A percentile compares a stretch with the other conserved stretches of the same genome.
These are phyloP conservation scores for Entomyzon cyanotis DNA, from an alignment of 2,113 vertebrate genomes.

Conservation along the genomic window DNA sequence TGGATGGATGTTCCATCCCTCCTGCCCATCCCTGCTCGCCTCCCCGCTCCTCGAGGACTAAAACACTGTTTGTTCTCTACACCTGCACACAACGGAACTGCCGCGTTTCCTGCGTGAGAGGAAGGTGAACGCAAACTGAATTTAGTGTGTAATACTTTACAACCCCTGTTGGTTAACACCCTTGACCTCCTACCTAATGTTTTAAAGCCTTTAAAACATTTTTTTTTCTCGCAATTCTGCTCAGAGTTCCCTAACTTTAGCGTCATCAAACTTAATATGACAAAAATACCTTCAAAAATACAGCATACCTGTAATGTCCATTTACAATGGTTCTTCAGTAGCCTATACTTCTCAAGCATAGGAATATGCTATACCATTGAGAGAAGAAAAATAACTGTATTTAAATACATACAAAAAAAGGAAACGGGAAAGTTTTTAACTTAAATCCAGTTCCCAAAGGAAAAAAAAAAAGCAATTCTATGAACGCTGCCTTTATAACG, in stretches of 20 bases:
- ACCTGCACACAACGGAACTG: constrained; percentile 65
- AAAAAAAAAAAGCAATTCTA: constrained; percentile 86
- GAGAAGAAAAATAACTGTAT: constrained; percentile 87
- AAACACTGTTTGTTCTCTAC: constrained; percentile 54
- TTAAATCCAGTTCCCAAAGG: constrained; percentile 92
- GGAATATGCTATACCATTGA: constrained; percentile 91
- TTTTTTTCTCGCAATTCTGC: constrained; percentile 83
- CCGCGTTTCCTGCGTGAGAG: constrained; percentile 80
- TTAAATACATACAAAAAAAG: constrained; percentile 96
- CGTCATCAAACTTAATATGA: constrained; percentile 93
- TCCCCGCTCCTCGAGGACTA: constrained; percentile 32
- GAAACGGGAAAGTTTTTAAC: constrained; percentile 97
- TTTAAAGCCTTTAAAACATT: constrained; percentile 89
- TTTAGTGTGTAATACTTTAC: constrained; percentile 84
- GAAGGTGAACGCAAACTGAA: constrained; percentile 84
- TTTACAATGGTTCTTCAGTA: constrained; percentile 96
- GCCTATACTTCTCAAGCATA: constrained; percentile 92
- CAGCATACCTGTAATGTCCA: constrained; percentile 96
- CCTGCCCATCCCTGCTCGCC: constrained; percentile 19
- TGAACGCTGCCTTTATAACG: constrained; percentile 92
- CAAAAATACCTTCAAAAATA: constrained; percentile 93
- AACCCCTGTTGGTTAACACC: constrained; percentile 84
- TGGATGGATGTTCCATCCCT: neutral
- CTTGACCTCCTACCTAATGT: constrained; percentile 86
- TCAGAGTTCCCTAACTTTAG: constrained; percentile 89